Conservation (phyloP, 2,888 invertebrate genomes). For the Phalera bucephala region DNA sequence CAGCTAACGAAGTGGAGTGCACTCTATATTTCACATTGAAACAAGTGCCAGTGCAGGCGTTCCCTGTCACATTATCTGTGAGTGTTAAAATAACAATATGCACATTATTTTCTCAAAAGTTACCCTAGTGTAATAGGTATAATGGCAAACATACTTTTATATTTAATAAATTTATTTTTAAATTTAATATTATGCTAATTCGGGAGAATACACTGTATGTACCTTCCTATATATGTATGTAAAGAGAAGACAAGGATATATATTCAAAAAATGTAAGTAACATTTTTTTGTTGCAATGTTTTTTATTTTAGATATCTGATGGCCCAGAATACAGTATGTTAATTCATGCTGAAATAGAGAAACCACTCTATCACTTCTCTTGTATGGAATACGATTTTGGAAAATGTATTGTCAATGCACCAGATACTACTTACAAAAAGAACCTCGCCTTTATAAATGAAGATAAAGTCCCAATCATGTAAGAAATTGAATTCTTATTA, state of each 20-base stretch:
- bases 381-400: conserved; percentile 86
- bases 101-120: not conserved
- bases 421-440: conserved; percentile 70
- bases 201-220: too few species aligned
- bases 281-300: not conserved
- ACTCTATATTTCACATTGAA: conserved; percentile 58
- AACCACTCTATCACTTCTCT: conserved; percentile 84
- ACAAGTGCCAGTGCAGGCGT: conserved; percentile 65
- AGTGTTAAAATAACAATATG: conserved; percentile 27
- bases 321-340: conserved; percentile 85
- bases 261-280: too few species aligned
- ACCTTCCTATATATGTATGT: too few species aligned
- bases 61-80: conserved; percentile 62
- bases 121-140: too few species aligned
- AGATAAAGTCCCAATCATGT: conserved; percentile 60
- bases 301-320: conserved; percentile 81
- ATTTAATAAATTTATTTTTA: too few species aligned
- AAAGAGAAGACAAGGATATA: too few species aligned
- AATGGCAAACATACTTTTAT: too few species aligned
- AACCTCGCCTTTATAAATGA: conserved; percentile 60
- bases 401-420: conserved; percentile 83
- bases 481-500: conserved; percentile 17
- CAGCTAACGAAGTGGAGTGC: conserved; percentile 58
- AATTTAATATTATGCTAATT: too few species aligned
- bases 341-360: conserved; percentile 82